A percentile compares a stretch with the other conserved stretches of the same genome.
Evolutionary conservation across 1,140 invertebrate genomes (phyloP).

Genomic region (Colletes gigas): DNA sequence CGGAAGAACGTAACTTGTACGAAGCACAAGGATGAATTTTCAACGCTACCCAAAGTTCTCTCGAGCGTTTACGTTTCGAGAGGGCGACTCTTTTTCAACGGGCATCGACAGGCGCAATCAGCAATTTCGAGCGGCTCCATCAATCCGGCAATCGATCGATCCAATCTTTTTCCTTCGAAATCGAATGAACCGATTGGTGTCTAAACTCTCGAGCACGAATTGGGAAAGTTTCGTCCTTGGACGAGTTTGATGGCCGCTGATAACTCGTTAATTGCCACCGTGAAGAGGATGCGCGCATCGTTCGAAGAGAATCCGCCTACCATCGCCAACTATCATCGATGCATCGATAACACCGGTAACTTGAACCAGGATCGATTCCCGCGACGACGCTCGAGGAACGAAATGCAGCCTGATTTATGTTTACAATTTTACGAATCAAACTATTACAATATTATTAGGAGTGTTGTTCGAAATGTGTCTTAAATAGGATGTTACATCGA

Average conservation of each 20-base stretch:
- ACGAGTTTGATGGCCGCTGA: not conserved
- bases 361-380: not conserved
- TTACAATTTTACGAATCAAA: too few species aligned
- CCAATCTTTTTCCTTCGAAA: constrained; percentile 13
- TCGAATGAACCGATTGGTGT: not conserved
- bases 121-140: constrained; percentile 1
- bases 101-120: not conserved
- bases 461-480: too few species aligned
- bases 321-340: not conserved
- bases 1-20: not conserved
- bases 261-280: constrained; percentile 15
- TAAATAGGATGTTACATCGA: too few species aligned
- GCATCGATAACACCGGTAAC: too few species aligned
- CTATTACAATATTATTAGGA: too few species aligned
- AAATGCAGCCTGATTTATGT: not conserved
- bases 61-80: constrained; percentile 11
- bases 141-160: constrained; percentile 11
- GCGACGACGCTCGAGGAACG: not conserved
- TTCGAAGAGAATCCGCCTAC: not conserved
- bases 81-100: not conserved
- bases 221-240: constrained; percentile 15
- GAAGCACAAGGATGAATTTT: not conserved
- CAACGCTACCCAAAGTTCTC: not conserved
- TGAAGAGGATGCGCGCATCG: not conserved
- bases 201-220: not conserved